Evolutionary conservation across 1,140 invertebrate genomes (phyloP).

Genomic region (Eufriesea mexicana): DNA sequence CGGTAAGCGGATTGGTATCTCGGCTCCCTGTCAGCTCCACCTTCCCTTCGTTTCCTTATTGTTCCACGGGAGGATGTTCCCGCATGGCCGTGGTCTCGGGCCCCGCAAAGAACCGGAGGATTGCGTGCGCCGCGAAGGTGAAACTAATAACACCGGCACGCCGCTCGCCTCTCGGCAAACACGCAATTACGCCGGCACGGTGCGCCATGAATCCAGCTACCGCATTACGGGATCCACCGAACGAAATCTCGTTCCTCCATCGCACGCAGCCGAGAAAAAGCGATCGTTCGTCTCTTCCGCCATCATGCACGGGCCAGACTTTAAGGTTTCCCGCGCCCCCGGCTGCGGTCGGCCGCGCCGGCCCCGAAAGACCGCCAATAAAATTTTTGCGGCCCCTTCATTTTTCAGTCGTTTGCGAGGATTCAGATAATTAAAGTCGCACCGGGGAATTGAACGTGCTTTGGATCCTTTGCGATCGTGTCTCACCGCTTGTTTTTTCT

Average conservation of each 20-base stretch:
- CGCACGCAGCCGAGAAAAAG: conserved; percentile 54
- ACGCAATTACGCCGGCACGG: conserved; percentile 74
- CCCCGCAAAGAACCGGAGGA: conserved; percentile 36
- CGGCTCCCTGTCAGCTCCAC: conserved; percentile 56
- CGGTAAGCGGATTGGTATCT: conserved; percentile 59
- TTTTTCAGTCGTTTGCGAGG: background rate
- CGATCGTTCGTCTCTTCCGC: conserved; percentile 13
- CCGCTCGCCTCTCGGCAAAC: conserved; percentile 72
- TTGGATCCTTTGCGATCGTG: no score
- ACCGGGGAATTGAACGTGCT: background rate
- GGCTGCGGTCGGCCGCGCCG: no score
- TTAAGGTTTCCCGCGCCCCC: background rate
- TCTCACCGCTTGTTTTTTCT: no score
- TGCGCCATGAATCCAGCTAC: conserved; percentile 72
- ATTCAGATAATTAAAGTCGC: conserved; percentile 18
- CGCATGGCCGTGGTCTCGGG: conserved; percentile 28
- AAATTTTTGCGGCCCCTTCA: conserved; percentile 7
- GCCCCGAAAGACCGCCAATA: background rate
- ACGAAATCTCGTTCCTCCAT: conserved; percentile 63
- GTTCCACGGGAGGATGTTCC: conserved; percentile 38
- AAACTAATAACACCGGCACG: conserved; percentile 76
- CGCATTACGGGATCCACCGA: conserved; percentile 63
- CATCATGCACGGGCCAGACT: conserved; percentile 1
- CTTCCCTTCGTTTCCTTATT: conserved; percentile 58
- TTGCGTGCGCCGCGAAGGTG: conserved; percentile 68